A percentile compares a stretch with the other conserved stretches of the same genome.
These are phyloP conservation scores for Vulpes ferrilata DNA, from an alignment of 2,113 vertebrate species.

Conservation along the genomic window DNA sequence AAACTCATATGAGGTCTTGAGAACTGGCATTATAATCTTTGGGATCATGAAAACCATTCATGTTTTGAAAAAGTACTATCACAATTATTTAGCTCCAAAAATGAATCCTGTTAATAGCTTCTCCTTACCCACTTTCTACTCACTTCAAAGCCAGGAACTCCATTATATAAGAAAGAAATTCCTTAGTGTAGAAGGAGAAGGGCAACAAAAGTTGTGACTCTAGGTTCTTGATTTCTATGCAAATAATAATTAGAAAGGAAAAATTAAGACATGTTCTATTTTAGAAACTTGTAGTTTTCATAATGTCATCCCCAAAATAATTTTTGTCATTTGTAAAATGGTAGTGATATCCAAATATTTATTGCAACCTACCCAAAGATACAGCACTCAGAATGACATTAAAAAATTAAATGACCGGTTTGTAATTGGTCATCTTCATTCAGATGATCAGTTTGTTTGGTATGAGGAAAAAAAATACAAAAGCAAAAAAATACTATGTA, in stretches of 20 bases:
- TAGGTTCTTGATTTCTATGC: slow-evolving; percentile 2
- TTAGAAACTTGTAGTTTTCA: background rate
- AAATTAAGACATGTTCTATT: background rate
- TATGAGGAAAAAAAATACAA: background rate
- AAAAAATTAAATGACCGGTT: background rate
- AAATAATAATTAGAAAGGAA: slow-evolving; percentile 9
- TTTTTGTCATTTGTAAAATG: background rate
- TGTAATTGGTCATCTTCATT: background rate
- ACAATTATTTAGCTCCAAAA: background rate
- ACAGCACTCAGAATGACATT: background rate
- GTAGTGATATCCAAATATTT: background rate
- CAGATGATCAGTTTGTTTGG: background rate
- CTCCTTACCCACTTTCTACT: background rate
- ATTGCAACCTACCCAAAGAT: background rate
- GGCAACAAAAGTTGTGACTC: background rate
- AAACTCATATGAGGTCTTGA: background rate
- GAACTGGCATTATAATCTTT: background rate
- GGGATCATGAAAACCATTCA: background rate
- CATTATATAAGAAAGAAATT: background rate
- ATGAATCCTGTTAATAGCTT: background rate
- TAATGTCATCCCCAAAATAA: background rate
- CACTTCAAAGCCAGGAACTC: background rate
- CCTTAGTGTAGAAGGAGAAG: background rate
- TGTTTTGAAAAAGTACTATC: background rate
- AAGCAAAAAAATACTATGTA: background rate